Percentiles rank a stretch among this genome's conserved stretches.
phyloP scores from a whole-genome alignment of 2,113 vertebrate species.

The Cygnus atratus region DNA sequence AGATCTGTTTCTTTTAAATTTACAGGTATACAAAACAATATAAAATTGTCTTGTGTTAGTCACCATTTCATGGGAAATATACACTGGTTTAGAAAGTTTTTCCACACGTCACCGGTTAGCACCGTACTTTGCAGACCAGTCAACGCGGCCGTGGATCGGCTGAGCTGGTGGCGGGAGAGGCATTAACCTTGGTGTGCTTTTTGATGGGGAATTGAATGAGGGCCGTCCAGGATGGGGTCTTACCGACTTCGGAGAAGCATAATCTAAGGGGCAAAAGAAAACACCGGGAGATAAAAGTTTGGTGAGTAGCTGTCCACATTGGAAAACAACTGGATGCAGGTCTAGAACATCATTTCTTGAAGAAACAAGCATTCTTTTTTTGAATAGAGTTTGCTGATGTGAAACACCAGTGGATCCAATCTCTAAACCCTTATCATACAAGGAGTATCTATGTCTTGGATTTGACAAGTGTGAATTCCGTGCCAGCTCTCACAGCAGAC shows the following conservation, averaged over 20 bases:
- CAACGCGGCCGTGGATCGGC: conserved; percentile 85
- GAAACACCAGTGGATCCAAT: background rate
- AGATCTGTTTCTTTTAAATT: conserved; percentile 23
- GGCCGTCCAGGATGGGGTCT: conserved; percentile 78
- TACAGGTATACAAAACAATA: background rate
- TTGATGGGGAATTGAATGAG: conserved; percentile 77
- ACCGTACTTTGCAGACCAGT: conserved; percentile 92
- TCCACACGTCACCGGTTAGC: conserved; percentile 74
- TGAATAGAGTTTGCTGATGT: background rate
- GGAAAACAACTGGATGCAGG: background rate
- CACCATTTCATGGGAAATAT: background rate
- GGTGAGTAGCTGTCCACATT: background rate
- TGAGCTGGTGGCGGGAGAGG: conserved; percentile 78
- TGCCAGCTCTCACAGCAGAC: background rate
- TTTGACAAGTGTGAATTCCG: background rate
- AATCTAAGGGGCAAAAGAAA: conserved; percentile 77
- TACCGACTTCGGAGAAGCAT: conserved; percentile 84
- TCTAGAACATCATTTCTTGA: background rate
- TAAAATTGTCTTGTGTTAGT: background rate
- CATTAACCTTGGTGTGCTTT: conserved; percentile 77
- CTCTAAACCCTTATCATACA: background rate
- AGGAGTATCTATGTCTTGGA: background rate
- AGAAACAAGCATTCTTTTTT: background rate
- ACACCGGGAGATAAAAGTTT: background rate
- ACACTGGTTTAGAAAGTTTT: background rate